A percentile compares a stretch with the other conserved stretches of the same genome.
Conservation (phyloP, 2,888 invertebrate species). For the Protonemura montana region DNA sequence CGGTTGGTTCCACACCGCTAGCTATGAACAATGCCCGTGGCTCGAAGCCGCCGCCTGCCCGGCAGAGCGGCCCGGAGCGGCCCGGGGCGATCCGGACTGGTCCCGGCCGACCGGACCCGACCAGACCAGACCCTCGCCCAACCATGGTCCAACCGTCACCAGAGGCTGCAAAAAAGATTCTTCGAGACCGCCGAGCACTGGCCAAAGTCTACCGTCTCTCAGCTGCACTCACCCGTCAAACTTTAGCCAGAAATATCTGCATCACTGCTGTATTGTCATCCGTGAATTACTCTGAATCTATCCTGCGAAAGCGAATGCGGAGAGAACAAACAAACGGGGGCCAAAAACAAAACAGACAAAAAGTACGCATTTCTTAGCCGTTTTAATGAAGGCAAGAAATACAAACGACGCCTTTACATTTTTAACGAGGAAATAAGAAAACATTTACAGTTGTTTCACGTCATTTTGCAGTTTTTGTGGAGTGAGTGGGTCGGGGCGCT, state of each 20-base stretch:
- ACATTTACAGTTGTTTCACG: slow-evolving; percentile 27
- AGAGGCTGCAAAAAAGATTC: slow-evolving; percentile 10
- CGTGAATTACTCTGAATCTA: neutral
- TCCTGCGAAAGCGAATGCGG: neutral
- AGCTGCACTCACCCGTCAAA: neutral
- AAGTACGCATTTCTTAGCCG: neutral
- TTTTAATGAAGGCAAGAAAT: slow-evolving; percentile 12
- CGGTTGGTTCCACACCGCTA: slow-evolving; percentile 31
- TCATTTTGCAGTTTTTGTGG: slow-evolving; percentile 2
- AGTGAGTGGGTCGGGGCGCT: neutral
- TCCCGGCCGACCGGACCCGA: neutral
- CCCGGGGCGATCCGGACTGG: neutral
- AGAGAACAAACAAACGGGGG: neutral
- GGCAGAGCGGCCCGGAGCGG: neutral
- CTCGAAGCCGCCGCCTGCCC: neutral
- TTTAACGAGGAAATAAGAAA: slow-evolving; percentile 15
- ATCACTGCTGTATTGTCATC: neutral
- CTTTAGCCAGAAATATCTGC: neutral
- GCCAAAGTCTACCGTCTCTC: neutral
- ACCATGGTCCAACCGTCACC: neutral
- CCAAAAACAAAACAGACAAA: neutral
- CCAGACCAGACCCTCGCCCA: neutral
- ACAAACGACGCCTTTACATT: slow-evolving; percentile 12
- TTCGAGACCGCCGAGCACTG: too few relatives aligned
- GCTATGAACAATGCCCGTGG: slow-evolving; percentile 22